Evolutionary conservation across 2,888 invertebrate genomes (phyloP).

Genomic region (Strigamia maritima): DNA sequence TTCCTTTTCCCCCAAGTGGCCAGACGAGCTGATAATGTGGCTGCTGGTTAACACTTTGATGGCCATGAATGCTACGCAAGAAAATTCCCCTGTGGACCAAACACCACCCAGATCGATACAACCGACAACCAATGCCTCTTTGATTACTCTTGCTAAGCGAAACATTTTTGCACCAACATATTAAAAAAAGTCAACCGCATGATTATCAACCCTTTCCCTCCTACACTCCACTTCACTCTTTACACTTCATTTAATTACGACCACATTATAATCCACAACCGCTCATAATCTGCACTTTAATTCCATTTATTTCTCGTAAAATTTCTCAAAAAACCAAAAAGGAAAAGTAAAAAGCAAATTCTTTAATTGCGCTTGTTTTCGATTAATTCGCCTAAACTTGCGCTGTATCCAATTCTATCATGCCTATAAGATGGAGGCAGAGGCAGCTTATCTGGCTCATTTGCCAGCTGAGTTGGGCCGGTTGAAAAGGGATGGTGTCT

Average conservation of each 20-base stretch:
- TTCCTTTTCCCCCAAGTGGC: neutral
- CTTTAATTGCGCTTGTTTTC: neutral
- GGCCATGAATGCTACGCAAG: constrained; percentile 4
- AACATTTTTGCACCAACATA: neutral
- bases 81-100: neutral
- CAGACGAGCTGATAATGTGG: neutral
- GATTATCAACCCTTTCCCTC: neutral
- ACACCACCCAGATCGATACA: constrained; percentile 4
- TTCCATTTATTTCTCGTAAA: neutral
- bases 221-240: neutral
- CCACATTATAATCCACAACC: neutral
- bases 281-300: neutral
- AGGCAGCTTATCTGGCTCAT: constrained; percentile 24
- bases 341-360: neutral
- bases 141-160: neutral
- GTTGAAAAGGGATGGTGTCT: constrained; percentile 19
- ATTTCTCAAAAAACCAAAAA: neutral
- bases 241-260: neutral
- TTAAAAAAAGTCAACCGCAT: neutral
- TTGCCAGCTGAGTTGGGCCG: constrained; percentile 18
- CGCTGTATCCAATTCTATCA: neutral
- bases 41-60: constrained; percentile 4
- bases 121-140: constrained; percentile 4
- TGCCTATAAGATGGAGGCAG: neutral
- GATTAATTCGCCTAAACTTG: neutral